Percentiles rank a stretch among this genome's conserved stretches.
These are phyloP conservation scores for Pangasianodon gigas DNA, from an alignment of 2,113 vertebrate species.

Conservation along the genomic window DNA sequence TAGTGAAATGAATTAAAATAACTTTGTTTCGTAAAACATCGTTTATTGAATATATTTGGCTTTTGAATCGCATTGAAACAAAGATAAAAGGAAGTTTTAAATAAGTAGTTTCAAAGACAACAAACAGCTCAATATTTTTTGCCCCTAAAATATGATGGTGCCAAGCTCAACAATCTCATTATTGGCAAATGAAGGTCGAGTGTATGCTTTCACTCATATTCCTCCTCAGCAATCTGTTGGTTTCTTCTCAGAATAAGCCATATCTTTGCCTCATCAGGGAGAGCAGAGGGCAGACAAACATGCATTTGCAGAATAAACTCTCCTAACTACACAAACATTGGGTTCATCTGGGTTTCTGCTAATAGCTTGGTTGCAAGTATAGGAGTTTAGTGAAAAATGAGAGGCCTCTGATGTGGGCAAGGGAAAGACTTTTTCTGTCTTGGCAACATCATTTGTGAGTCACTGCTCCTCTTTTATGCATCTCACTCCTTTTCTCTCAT, in stretches of 20 bases:
- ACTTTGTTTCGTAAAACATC: no score
- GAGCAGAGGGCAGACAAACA: conserved; percentile 25
- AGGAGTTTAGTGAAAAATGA: conserved; percentile 21
- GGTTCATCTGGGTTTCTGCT: conserved; percentile 38
- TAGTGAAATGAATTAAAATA: neutral
- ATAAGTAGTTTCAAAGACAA: neutral
- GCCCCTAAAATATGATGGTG: conserved; percentile 15
- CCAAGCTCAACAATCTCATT: conserved; percentile 42
- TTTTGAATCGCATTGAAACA: neutral
- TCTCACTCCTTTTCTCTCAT: conserved; percentile 19
- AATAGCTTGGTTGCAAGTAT: conserved; percentile 45
- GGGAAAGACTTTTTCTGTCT: neutral
- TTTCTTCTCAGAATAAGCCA: conserved; percentile 22
- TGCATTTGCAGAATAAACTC: conserved; percentile 48
- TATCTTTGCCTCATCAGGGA: conserved; percentile 42
- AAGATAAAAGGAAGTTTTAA: neutral
- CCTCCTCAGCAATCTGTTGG: conserved; percentile 26
- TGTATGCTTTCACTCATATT: conserved; percentile 32
- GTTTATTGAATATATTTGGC: neutral
- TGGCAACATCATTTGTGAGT: conserved; percentile 36
- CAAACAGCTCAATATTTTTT: conserved; percentile 3
- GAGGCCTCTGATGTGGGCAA: conserved; percentile 16
- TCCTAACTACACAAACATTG: conserved; percentile 43
- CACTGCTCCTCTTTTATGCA: conserved; percentile 27
- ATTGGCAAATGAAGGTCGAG: conserved; percentile 27